Conservation (phyloP, 2,797 vertebrate genomes). For the Erethizon dorsatum region DNA sequence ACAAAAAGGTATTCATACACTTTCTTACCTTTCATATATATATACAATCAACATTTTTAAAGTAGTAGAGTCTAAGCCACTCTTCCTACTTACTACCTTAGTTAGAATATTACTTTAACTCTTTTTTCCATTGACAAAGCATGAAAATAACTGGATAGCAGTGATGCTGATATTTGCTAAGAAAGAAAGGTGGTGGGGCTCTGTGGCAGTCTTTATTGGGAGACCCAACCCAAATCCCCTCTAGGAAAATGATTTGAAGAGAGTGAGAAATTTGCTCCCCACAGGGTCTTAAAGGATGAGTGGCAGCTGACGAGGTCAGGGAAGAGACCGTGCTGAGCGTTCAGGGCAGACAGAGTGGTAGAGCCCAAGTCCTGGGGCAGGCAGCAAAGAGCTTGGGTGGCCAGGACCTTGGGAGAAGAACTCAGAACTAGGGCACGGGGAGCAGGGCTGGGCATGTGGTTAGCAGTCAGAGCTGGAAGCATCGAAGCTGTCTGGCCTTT, state of each 20-base stretch:
- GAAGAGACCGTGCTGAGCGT: neutral
- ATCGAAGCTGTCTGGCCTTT: neutral
- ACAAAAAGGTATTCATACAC: neutral
- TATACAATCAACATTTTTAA: neutral
- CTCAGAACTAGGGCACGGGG: neutral
- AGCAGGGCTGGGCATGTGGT: neutral
- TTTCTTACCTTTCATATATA: neutral
- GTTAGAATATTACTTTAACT: slow-evolving; percentile 48
- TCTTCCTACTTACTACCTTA: neutral
- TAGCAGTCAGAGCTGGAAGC: neutral
- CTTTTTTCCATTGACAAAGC: neutral
- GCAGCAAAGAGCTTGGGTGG: neutral
- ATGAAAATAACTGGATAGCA: neutral
- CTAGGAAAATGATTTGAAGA: neutral
- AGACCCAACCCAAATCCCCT: neutral
- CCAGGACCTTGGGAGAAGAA: neutral
- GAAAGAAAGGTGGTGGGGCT: neutral
- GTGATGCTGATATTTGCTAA: neutral
- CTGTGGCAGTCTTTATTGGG: neutral
- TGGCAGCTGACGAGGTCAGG: neutral
- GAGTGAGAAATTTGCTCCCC: neutral
- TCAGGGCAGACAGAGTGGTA: neutral
- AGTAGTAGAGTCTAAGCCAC: slow-evolving; percentile 20
- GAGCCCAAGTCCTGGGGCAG: neutral
- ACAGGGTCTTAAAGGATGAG: neutral